These are phyloP conservation scores for Apeira syringaria DNA, from an alignment of 2,888 invertebrate species.

Conservation along the genomic window DNA sequence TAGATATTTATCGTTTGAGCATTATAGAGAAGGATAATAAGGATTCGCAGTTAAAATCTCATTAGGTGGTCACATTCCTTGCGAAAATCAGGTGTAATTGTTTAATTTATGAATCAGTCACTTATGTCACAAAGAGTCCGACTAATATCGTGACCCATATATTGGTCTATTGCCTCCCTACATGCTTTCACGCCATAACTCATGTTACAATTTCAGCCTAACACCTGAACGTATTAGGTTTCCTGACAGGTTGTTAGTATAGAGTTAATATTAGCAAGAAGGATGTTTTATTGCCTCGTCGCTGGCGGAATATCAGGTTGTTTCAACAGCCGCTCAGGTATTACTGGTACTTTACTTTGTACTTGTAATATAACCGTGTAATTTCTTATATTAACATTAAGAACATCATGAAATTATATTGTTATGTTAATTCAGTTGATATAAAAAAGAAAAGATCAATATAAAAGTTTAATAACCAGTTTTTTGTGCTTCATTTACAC, in stretches of 20 bases:
- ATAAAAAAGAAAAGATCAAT: no score
- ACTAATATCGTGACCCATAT: conserved; percentile 3
- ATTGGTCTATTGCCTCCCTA: conserved; percentile 1
- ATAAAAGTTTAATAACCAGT: no score
- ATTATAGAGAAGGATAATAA: conserved; percentile 16
- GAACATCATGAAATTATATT: conserved; percentile 14
- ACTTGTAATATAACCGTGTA: not conserved
- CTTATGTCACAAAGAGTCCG: conserved; percentile 16
- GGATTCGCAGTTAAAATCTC: conserved; percentile 30
- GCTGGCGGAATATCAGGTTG: conserved; percentile 14
- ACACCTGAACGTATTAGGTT: conserved; percentile 23
- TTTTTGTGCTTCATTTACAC: no score
- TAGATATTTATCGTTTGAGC: no score
- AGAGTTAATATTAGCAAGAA: conserved; percentile 21
- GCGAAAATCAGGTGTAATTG: conserved; percentile 17
- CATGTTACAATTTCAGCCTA: conserved; percentile 21
- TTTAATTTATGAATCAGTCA: conserved; percentile 19
- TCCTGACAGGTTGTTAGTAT: conserved; percentile 23
- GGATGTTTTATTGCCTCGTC: conserved; percentile 20
- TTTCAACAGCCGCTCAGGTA: conserved; percentile 4
- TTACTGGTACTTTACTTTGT: not conserved
- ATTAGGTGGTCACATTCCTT: conserved; percentile 22
- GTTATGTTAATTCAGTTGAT: conserved; percentile 10
- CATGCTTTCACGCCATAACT: conserved; percentile 19
- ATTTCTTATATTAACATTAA: conserved; percentile 8